A percentile compares a stretch with the other conserved stretches of the same genome.
phyloP scores from a whole-genome alignment of 2,113 vertebrate species.

The Charadrius vociferus region DNA sequence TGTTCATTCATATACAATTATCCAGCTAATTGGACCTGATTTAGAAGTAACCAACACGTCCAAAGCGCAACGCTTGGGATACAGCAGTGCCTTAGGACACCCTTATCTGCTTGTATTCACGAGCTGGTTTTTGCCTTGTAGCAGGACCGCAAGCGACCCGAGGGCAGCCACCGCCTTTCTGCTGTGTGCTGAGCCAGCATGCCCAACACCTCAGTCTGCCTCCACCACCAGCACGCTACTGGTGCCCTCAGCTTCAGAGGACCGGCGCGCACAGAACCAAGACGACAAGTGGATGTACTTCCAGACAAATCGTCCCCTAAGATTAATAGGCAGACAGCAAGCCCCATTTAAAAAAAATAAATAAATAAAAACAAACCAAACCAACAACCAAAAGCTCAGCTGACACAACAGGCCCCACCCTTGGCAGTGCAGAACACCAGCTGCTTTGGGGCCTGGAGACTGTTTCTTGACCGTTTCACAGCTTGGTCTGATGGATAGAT shows the following conservation, averaged over 20 bases:
- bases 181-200: not conserved
- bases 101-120: not conserved
- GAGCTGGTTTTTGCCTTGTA: not conserved
- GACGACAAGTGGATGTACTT: not conserved
- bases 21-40: not conserved
- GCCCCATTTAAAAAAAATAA: not conserved
- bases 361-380: not conserved
- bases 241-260: fast-evolving
- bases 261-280: not conserved
- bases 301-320: not conserved
- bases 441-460: not conserved
- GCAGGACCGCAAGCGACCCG: not conserved
- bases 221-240: fast-evolving
- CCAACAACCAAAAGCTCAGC: not conserved
- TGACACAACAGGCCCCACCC: not conserved
- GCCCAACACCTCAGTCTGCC: not conserved
- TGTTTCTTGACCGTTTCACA: not conserved
- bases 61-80: not conserved
- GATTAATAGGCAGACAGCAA: not conserved
- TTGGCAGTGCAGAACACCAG: not conserved
- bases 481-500: not conserved
- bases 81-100: not conserved
- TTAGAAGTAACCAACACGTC: not conserved
- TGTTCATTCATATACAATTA: not conserved
- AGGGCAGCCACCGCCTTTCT: not conserved